Evolutionary conservation across 2,797 vertebrate species (phyloP).

Genomic region (Etheostoma nigrum): DNA sequence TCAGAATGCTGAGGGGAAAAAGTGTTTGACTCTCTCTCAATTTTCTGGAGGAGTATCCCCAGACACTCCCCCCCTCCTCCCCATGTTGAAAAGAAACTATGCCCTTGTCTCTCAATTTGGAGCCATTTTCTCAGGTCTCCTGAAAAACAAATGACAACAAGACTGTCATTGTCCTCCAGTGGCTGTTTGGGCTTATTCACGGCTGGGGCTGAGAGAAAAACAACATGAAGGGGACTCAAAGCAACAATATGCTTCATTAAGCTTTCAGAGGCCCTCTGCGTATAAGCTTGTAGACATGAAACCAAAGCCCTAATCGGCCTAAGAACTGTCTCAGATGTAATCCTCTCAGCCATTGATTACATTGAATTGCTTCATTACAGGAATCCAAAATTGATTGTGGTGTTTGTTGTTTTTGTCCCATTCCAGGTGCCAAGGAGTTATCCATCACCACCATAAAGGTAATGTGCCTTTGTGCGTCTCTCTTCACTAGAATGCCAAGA

Average conservation of each 20-base stretch:
- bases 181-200: slow-evolving; percentile 67
- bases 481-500: not conserved
- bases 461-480: slow-evolving; percentile 35
- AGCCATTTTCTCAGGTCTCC: slow-evolving; percentile 58
- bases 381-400: slow-evolving; percentile 34
- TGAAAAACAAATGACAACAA: slow-evolving; percentile 65
- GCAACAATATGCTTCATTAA: slow-evolving; percentile 64
- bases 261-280: slow-evolving; percentile 33
- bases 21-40: too few species aligned
- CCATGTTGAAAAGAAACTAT: slow-evolving; percentile 48
- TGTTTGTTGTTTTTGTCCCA: slow-evolving; percentile 26
- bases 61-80: slow-evolving; percentile 30
- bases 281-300: slow-evolving; percentile 35
- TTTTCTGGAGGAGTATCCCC: too few species aligned
- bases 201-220: slow-evolving; percentile 52
- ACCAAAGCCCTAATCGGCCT: slow-evolving; percentile 36
- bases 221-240: slow-evolving; percentile 53
- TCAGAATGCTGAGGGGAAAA: too few species aligned
- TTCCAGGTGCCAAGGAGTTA: slow-evolving; percentile 73
- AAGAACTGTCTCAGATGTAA: slow-evolving; percentile 21
- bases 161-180: slow-evolving; percentile 52
- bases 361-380: slow-evolving; percentile 29
- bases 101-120: slow-evolving; percentile 56
- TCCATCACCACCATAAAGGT: slow-evolving; percentile 81
- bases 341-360: slow-evolving; percentile 24